A percentile compares a stretch with the other conserved stretches of the same genome.
Evolutionary conservation across 2,113 vertebrate genomes (phyloP).

Genomic region (Condylura cristata): DNA sequence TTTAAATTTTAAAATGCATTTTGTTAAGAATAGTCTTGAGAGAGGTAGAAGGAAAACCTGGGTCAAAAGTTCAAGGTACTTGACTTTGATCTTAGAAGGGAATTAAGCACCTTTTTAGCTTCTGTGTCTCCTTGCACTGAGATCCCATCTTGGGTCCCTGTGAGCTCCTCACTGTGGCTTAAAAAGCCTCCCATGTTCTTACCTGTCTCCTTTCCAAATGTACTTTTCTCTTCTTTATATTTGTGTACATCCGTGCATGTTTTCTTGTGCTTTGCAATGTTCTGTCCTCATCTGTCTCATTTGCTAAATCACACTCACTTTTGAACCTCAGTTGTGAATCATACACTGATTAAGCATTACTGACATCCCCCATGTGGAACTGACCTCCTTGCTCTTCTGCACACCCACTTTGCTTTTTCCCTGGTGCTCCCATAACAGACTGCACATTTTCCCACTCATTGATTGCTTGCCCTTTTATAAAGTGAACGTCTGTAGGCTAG

Average conservation of each 20-base stretch:
- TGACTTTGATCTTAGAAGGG: not conserved
- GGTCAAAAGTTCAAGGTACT: not conserved
- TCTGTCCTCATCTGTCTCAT: not conserved
- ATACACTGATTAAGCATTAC: not conserved
- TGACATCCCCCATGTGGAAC: not conserved
- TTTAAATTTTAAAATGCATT: not conserved
- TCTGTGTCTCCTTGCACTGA: not conserved
- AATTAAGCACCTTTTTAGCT: not conserved
- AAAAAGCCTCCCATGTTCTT: not conserved
- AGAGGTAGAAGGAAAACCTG: not conserved
- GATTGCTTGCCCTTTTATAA: not conserved
- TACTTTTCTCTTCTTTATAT: not conserved
- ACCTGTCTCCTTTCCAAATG: not conserved
- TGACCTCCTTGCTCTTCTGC: not conserved
- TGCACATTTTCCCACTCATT: not conserved
- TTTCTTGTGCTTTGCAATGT: not conserved
- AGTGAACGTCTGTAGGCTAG: not conserved
- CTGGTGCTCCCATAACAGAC: not conserved
- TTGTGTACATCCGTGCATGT: not conserved
- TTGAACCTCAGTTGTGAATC: not conserved
- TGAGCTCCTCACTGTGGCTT: not conserved
- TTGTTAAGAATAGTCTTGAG: not conserved
- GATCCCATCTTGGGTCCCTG: not conserved
- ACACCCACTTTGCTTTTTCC: not conserved
- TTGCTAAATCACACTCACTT: not conserved